These are phyloP conservation scores for Lamellibrachia satsuma DNA, from an alignment of 2,888 invertebrate genomes.

Conservation along the genomic window DNA sequence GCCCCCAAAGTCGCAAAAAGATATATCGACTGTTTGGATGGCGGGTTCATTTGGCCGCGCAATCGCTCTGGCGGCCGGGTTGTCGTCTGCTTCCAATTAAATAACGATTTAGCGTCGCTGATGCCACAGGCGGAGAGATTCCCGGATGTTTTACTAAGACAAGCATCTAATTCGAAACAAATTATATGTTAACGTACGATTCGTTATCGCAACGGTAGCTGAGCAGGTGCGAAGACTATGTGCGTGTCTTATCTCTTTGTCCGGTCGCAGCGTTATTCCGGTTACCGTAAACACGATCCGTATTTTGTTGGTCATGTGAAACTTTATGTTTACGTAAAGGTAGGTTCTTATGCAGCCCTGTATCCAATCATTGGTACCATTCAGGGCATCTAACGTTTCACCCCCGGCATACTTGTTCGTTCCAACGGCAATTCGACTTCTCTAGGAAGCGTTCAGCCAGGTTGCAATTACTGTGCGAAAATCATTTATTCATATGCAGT, in stretches of 20 bases:
- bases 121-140: conserved; percentile 1
- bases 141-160: conserved; percentile 17
- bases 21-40: conserved; percentile 7
- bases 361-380: no score
- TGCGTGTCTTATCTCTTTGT: neutral
- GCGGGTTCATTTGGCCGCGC: neutral
- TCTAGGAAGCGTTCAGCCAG: no score
- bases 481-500: no score
- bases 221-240: neutral
- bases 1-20: neutral
- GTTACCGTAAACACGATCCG: neutral
- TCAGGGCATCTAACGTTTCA: no score
- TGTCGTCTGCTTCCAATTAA: conserved; percentile 10
- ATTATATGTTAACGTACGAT: conserved; percentile 17
- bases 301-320: neutral
- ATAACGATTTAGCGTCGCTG: conserved; percentile 5
- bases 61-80: neutral
- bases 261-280: neutral
- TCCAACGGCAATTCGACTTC: no score
- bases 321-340: neutral
- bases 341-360: no score
- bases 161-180: conserved; percentile 17
- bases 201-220: neutral
- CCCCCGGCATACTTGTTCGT: no score
- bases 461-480: no score